Evolutionary conservation across 1,140 invertebrate species (phyloP).

Genomic region (Arion vulgaris): DNA sequence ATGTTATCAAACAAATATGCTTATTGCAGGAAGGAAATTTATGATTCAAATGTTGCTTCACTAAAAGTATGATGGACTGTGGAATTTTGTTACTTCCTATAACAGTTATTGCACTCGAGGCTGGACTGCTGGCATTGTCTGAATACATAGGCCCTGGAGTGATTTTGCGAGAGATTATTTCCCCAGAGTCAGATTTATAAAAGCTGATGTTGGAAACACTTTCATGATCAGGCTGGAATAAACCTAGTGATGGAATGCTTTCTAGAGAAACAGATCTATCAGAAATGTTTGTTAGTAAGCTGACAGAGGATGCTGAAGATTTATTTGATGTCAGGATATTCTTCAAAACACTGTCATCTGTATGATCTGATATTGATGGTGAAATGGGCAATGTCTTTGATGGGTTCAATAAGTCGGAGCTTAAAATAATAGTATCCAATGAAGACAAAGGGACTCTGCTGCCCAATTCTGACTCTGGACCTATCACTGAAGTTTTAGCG

Average conservation of each 20-base stretch:
- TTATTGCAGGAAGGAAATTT: not conserved
- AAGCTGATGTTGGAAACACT: not conserved
- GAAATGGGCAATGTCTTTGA: constrained; percentile 1
- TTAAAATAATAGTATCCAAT: constrained; percentile 20
- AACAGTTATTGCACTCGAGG: not conserved
- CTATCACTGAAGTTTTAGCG: not conserved
- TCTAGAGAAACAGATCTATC: constrained; percentile 23
- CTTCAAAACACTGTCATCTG: not conserved
- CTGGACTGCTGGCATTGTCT: not conserved
- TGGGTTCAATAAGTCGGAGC: not conserved
- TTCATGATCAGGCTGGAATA: constrained; percentile 19
- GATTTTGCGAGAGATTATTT: not conserved
- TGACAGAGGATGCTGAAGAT: not conserved
- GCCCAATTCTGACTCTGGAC: not conserved
- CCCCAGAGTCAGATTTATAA: not conserved
- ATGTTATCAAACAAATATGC: not conserved
- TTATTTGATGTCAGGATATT: not conserved
- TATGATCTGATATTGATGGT: not conserved
- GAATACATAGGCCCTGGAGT: not conserved
- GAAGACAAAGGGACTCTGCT: not conserved
- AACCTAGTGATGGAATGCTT: constrained; percentile 27
- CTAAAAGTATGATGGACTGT: not conserved
- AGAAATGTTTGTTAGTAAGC: constrained; percentile 20
- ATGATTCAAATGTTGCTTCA: not conserved
- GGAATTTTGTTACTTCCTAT: constrained; percentile 19